Base-by-base conservation (phyloP, 2,888 invertebrate species). In the Stenodera caucasica region DNA sequence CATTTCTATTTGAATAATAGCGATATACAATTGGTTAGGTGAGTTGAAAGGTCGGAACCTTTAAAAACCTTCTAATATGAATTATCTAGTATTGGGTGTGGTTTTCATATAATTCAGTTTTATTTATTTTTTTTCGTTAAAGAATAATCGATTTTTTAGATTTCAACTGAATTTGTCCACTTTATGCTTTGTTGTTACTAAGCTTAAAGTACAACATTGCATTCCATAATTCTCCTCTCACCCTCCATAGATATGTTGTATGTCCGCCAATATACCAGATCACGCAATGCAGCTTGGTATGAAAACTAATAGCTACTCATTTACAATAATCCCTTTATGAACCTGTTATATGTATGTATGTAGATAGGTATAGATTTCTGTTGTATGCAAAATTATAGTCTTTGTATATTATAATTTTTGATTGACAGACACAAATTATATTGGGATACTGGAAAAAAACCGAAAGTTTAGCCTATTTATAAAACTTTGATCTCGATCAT, bases 241-340 rank as follows among this genome's bases (percentile, higher is more conserved):
- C 59, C 55, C 55, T 60, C 33, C 52, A 40, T 29, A 37, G 40
- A 49, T 49, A 33, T 4, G 33, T 33, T n/a, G 3, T 21, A 45
- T 45, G 45, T 45, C 21, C 45, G 45, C 53, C 59, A 55, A 35
- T 33, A 40, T 51, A 40, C 50, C 50, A 32, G 59, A 60, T 55
- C 59, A 60, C 59, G 59, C 59, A 55, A 60, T 55, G 51, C 55
- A 51, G 51, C 40, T 58, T 33, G 50, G 37, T 53, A 60, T 60
- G 55, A 55, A 60, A 60, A 51, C 45, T 60, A 60, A 60, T 60
- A 52, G 52, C 52, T 33, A 7, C 23, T 55, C 59, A 59, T 59
- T 59, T 55, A 37, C 35, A 40, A 60, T 59, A 55, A 45, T 51
- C 18, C 54, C 40, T 45, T 32, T 50, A 51, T 45, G 52, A 45